Percentiles rank a stretch among this genome's conserved stretches.
phyloP scores from a whole-genome alignment of 2,888 invertebrate genomes.

The Stenoptilia bipunctidactyla region DNA sequence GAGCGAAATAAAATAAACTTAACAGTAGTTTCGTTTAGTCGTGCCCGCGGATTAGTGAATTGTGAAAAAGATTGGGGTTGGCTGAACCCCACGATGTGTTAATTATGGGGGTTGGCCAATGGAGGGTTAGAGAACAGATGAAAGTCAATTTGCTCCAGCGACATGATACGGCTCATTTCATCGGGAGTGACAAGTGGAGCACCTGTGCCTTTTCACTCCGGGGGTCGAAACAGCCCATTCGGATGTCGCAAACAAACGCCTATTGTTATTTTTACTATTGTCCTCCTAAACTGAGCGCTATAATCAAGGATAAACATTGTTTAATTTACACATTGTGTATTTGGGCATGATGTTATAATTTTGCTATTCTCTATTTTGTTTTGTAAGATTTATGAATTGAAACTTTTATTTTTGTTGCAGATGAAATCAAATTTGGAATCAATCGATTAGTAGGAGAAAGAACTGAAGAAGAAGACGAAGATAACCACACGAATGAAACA shows the following conservation, averaged over 20 bases:
- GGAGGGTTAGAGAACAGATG: conserved; percentile 61
- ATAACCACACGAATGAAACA: conserved; percentile 41
- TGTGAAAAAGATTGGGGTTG: conserved; percentile 64
- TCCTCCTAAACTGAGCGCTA: conserved; percentile 14
- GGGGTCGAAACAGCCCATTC: conserved; percentile 13
- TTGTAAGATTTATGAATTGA: not conserved
- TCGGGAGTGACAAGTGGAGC: conserved; percentile 63
- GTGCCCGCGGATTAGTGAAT: conserved; percentile 66
- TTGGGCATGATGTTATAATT: conserved; percentile 1
- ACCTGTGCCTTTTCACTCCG: conserved; percentile 55
- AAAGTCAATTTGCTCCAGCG: conserved; percentile 76
- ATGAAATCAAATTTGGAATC: conserved; percentile 87
- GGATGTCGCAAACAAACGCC: conserved; percentile 21
- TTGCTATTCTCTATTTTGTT: not conserved
- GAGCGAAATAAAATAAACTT: conserved; percentile 37
- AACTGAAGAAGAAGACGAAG: conserved; percentile 74
- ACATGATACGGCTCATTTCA: conserved; percentile 77
- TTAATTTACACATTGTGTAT: conserved; percentile 2
- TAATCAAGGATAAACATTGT: conserved; percentile 5
- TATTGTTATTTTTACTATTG: not conserved
- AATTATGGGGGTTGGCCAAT: conserved; percentile 65
- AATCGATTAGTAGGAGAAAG: conserved; percentile 81
- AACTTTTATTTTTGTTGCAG: conserved; percentile 63
- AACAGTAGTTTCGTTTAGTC: conserved; percentile 51
- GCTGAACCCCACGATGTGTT: conserved; percentile 59